Conservation (phyloP, 2,797 vertebrate species). For the Ptychobarbus kaznakovi region DNA sequence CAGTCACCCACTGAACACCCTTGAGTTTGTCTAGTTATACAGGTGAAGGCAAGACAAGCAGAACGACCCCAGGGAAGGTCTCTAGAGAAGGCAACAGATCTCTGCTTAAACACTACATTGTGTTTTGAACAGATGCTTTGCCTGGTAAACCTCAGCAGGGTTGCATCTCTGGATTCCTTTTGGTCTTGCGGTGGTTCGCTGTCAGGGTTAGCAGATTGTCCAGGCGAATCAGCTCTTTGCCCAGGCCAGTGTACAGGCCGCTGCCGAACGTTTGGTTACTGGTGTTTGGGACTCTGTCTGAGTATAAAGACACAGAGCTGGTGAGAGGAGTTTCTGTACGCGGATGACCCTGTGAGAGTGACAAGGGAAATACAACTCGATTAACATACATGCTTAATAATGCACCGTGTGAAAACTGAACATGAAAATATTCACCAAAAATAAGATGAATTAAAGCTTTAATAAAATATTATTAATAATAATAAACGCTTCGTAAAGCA, state of each 20-base stretch:
- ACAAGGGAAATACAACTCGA: neutral
- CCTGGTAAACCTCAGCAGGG: slow-evolving; percentile 59
- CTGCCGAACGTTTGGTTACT: slow-evolving; percentile 78
- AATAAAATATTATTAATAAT: neutral
- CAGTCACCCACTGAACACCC: neutral
- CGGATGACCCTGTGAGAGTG: slow-evolving; percentile 73
- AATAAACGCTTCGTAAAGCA: neutral
- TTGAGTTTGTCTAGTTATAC: neutral
- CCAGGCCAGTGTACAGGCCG: slow-evolving; percentile 78
- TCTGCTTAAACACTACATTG: neutral
- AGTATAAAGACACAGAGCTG: slow-evolving; percentile 73
- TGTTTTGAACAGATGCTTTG: neutral
- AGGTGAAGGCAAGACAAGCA: neutral
- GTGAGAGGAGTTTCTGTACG: slow-evolving; percentile 74
- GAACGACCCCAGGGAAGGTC: neutral
- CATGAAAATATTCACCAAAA: neutral
- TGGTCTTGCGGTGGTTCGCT: slow-evolving; percentile 69
- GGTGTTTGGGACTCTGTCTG: slow-evolving; percentile 78
- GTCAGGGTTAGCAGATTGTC: slow-evolving; percentile 76
- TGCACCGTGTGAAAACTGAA: neutral
- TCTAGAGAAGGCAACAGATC: neutral
- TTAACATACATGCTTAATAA: neutral
- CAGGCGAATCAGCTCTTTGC: slow-evolving; percentile 76
- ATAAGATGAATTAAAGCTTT: neutral
- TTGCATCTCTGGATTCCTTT: slow-evolving; percentile 76